These are phyloP conservation scores for Oreohelix idahoensis DNA, from an alignment of 1,140 invertebrate genomes.

Conservation along the genomic window DNA sequence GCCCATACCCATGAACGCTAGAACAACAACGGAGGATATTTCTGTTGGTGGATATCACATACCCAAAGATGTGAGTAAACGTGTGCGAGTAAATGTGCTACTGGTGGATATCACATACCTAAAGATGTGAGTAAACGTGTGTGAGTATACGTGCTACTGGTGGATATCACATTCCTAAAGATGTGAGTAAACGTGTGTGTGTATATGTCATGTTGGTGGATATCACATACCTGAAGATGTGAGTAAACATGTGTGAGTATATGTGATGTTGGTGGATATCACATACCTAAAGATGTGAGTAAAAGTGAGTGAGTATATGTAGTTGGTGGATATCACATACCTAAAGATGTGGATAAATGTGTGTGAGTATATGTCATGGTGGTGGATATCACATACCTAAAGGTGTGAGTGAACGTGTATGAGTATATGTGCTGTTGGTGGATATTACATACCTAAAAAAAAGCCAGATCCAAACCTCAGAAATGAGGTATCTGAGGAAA, in stretches of 20 bases:
- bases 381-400: constrained; percentile 58
- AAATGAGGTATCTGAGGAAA: no score
- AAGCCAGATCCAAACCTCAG: no score
- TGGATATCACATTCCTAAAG: constrained; percentile 59
- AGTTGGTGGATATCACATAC: constrained; percentile 55
- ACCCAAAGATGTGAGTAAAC: constrained; percentile 62
- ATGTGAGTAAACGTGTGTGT: no score
- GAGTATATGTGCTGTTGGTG: no score
- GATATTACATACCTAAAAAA: constrained; percentile 59
- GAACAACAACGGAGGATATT: constrained; percentile 54
- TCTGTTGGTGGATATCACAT: constrained; percentile 53
- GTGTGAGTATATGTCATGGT: no score
- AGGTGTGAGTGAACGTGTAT: constrained; percentile 61
- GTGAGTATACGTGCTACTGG: no score
- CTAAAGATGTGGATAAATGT: constrained; percentile 64
- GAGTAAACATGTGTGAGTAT: no score
- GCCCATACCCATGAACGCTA: constrained; percentile 59
- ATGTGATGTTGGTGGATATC: constrained; percentile 51
- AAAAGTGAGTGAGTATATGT: no score
- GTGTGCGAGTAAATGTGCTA: no score
- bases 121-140: constrained; percentile 64
- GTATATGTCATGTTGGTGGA: constrained; percentile 49
- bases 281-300: constrained; percentile 63
- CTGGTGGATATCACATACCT: constrained; percentile 55
- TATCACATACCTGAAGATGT: constrained; percentile 61